Evolutionary conservation across 1,140 invertebrate species (phyloP), one percentile per base, ranked within the genome.

Genomic region (Pachypsylla venusta): DNA sequence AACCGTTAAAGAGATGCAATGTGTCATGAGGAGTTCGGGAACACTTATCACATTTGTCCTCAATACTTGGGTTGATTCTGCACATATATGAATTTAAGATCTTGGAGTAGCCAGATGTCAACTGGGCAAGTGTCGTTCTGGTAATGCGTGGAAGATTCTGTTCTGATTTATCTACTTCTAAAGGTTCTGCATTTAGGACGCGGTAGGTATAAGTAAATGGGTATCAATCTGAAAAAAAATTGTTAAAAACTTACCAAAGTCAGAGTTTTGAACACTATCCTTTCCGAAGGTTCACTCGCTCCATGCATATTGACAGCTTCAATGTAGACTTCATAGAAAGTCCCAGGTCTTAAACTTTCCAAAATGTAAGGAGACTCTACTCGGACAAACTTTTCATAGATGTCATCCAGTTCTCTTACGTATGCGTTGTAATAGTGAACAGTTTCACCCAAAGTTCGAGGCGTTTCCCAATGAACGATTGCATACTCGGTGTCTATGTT

Each of bases 251-350:
- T 67, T 71, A 79, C 78, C 73, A 77, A 74, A 65, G 77, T 81
- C 60, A 78, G 75, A 16, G 83, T 89, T 57, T 77, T 76, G 71
- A 89, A 89, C 27, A 88, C 78, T 35, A 87, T 73, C 62, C 85
- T 76, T 13, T 80, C 74, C 13, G 85, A 89, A 1, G 82, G 76
- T 61, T 83, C 79, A 16, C 85, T 83, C 19, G 83, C 75, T 3
- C 87, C 87, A 65, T 88, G 85, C 2, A 77, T 77, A 70, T 91
- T 91, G 22, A 83, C 77, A n/a, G 86, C 85, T 64, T 84, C 81
- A 16, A 89, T 80, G 66, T 80, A 89, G 59, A 87, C 82, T 69
- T 91, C 87, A 67, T 91, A 89, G 63, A 84, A 78, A 1, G 80
- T 79, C 66, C 82, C 79, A 4, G 81, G 78, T 63, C 81, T 76